A percentile compares a stretch with the other conserved stretches of the same genome.
Evolutionary conservation across 2,113 vertebrate genomes (phyloP).

Genomic region (Zosterops hypoxanthus): DNA sequence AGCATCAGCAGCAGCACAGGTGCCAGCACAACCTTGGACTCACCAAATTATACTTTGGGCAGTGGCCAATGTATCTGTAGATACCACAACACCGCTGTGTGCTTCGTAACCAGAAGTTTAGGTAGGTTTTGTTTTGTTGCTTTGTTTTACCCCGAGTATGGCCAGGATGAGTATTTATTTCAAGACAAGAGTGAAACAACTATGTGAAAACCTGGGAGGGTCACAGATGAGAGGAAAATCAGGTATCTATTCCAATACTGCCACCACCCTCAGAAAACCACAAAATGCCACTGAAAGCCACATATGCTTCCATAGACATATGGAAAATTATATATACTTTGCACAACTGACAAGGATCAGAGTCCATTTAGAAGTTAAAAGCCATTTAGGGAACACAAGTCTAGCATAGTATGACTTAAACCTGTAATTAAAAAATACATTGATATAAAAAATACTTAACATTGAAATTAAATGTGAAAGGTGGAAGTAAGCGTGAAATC

Average conservation of each 20-base stretch:
- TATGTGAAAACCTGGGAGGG: background rate
- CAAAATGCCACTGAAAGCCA: background rate
- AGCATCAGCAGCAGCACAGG: background rate
- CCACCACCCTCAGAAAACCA: background rate
- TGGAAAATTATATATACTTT: background rate
- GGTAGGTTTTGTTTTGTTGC: background rate
- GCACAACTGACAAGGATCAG: background rate
- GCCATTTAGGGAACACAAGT: background rate
- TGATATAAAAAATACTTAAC: no score
- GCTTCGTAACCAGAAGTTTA: background rate
- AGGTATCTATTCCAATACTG: background rate
- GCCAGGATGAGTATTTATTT: background rate
- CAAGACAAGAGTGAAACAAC: background rate
- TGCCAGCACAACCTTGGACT: background rate
- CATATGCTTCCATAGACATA: background rate
- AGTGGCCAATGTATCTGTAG: background rate
- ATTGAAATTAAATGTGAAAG: background rate
- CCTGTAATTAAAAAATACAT: background rate
- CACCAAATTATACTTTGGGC: background rate
- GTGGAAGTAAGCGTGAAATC: background rate
- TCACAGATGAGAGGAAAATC: background rate
- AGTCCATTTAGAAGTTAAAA: background rate
- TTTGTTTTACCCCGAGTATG: accelerated
- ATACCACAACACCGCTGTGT: background rate
- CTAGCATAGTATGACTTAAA: background rate